phyloP scores from a whole-genome alignment of 2,888 invertebrate genomes.

The Liopterus haemorrhoidalis region DNA sequence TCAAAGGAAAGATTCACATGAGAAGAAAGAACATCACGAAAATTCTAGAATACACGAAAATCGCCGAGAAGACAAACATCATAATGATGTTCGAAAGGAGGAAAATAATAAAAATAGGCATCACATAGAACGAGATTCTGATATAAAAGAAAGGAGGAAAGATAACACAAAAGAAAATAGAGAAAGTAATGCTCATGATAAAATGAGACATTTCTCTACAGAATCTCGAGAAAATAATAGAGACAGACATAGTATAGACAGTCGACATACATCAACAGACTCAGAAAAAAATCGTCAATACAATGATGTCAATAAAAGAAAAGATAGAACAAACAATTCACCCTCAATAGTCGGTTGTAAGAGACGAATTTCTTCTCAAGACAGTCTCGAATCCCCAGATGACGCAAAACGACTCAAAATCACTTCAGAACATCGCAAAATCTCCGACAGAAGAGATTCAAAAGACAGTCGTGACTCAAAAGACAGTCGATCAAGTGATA shows the following conservation, averaged over 20 bases:
- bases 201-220: constrained; percentile 42
- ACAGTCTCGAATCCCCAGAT: constrained; percentile 52
- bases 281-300: constrained; percentile 43
- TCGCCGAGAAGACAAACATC: constrained; percentile 26
- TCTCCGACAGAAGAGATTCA: constrained; percentile 61
- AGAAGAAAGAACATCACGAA: constrained; percentile 29
- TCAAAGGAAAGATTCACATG: constrained; percentile 32
- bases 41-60: constrained; percentile 26
- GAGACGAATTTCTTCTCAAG: constrained; percentile 73
- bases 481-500: constrained; percentile 39
- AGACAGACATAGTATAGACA: constrained; percentile 38
- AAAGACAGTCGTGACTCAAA: constrained; percentile 51
- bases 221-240: constrained; percentile 37
- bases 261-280: constrained; percentile 48
- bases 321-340: constrained; percentile 58
- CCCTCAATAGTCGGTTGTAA: constrained; percentile 63
- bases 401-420: constrained; percentile 60
- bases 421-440: constrained; percentile 49
- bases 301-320: constrained; percentile 46
- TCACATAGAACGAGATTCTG: constrained; percentile 44
- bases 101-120: constrained; percentile 36
- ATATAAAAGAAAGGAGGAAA: constrained; percentile 41
- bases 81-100: constrained; percentile 22
- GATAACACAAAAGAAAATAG: constrained; percentile 47
- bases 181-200: constrained; percentile 50